These are phyloP conservation scores for Drosophila subpulchrella DNA, from an alignment of 1,140 invertebrate genomes.

Conservation along the genomic window DNA sequence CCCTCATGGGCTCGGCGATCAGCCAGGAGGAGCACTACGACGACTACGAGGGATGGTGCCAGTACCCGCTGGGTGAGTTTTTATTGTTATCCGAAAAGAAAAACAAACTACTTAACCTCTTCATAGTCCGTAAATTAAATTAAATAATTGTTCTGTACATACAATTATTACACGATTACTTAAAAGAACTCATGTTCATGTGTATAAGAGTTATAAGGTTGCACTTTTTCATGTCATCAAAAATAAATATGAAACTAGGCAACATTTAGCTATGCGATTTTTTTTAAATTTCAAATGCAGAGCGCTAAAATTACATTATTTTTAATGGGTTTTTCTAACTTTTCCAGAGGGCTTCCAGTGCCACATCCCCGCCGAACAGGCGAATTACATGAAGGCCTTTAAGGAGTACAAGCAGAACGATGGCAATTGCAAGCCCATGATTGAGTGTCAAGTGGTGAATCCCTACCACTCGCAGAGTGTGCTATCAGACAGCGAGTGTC, in stretches of 20 bases:
- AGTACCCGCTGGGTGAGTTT: slow-evolving; percentile 85
- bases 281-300: background rate
- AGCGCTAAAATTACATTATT: background rate
- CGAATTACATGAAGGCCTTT: slow-evolving; percentile 73
- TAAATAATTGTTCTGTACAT: too few relatives aligned
- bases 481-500: slow-evolving; percentile 88
- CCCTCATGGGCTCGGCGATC: slow-evolving; percentile 83
- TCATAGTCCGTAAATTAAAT: too few relatives aligned
- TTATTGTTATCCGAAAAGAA: background rate
- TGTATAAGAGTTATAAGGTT: too few relatives aligned
- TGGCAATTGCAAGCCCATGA: slow-evolving; percentile 85
- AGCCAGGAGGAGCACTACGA: slow-evolving; percentile 59
- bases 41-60: slow-evolving; percentile 85
- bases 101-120: too few relatives aligned
- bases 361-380: slow-evolving; percentile 85
- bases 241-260: too few relatives aligned
- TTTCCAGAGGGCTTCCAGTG: slow-evolving; percentile 86
- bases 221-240: too few relatives aligned
- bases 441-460: slow-evolving; percentile 89
- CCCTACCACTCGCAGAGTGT: slow-evolving; percentile 88
- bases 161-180: too few relatives aligned
- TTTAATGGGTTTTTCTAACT: background rate
- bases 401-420: slow-evolving; percentile 69
- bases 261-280: too few relatives aligned
- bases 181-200: too few relatives aligned